Evolutionary conservation across 1,140 invertebrate species (phyloP).

Genomic region (Bombyx mandarina): DNA sequence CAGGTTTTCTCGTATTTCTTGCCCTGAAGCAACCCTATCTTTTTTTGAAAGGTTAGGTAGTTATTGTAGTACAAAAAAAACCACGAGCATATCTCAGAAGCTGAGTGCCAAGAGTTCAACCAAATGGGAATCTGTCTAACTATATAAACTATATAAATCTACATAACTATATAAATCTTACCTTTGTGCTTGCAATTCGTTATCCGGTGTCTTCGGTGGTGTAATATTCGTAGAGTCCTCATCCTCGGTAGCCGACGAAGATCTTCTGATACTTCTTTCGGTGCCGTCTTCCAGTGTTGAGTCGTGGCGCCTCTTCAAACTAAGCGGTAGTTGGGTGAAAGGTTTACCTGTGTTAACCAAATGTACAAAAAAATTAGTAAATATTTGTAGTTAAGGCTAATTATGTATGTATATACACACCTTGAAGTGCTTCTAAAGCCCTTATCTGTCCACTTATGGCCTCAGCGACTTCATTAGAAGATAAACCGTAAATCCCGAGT

Average conservation of each 20-base stretch:
- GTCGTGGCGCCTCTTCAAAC: slow-evolving; percentile 53
- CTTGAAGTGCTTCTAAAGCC: slow-evolving; percentile 67
- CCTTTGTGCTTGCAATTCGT: slow-evolving; percentile 59
- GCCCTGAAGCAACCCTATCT: too few relatives aligned
- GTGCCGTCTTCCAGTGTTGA: slow-evolving; percentile 44
- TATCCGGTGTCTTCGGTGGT: slow-evolving; percentile 62
- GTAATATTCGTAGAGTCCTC: slow-evolving; percentile 62
- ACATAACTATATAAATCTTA: slow-evolving; percentile 15
- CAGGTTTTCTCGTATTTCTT: too few relatives aligned
- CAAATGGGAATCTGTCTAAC: neutral
- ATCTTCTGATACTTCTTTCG: slow-evolving; percentile 46
- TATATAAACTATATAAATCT: neutral
- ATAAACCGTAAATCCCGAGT: slow-evolving; percentile 79
- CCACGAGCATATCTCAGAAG: too few relatives aligned
- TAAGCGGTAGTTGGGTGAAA: slow-evolving; percentile 54
- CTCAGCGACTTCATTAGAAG: slow-evolving; percentile 74
- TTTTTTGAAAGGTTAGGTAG: too few relatives aligned
- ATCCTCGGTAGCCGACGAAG: slow-evolving; percentile 61
- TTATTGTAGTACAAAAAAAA: too few relatives aligned
- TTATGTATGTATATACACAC: slow-evolving; percentile 21
- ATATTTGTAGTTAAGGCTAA: slow-evolving; percentile 4
- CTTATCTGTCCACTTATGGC: slow-evolving; percentile 72
- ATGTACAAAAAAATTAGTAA: neutral
- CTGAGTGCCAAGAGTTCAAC: too few relatives aligned
- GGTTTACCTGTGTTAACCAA: slow-evolving; percentile 41